Conservation (phyloP, 2,113 vertebrate genomes). For the Eudyptes chrysolophus region DNA sequence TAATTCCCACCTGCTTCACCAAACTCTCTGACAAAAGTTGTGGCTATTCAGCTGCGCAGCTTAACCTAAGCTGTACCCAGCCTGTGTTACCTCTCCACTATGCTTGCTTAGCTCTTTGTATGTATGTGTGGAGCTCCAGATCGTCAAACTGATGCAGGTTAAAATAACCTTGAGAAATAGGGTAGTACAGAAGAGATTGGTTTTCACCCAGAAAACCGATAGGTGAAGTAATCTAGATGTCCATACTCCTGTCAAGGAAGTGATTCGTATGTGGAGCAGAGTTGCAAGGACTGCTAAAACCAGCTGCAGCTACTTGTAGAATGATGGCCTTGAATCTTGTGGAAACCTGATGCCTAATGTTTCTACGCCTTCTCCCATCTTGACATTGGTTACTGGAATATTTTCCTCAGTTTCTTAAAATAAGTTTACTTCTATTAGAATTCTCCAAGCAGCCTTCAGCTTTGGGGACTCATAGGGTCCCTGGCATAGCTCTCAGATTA, state of each 20-base stretch:
- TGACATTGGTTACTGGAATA: not conserved
- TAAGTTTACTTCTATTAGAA: not conserved
- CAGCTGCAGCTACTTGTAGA: not conserved
- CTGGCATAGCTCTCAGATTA: not conserved
- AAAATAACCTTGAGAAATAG: not conserved
- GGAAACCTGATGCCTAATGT: not conserved
- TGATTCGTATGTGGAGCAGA: not conserved
- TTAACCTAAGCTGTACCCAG: not conserved
- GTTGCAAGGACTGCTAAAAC: not conserved
- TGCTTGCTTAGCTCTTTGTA: not conserved
- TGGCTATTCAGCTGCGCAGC: not conserved
- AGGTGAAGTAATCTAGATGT: not conserved
- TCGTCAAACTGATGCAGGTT: not conserved
- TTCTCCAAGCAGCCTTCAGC: not conserved
- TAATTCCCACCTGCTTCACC: not conserved
- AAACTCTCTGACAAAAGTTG: not conserved
- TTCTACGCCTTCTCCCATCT: not conserved
- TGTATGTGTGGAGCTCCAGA: accelerated
- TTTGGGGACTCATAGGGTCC: not conserved
- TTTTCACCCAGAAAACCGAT: not conserved
- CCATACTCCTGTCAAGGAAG: not conserved
- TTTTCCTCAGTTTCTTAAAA: not conserved
- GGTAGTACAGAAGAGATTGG: not conserved
- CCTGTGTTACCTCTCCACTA: not conserved
- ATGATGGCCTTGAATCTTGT: not conserved